A percentile compares a stretch with the other conserved stretches of the same genome.
Conservation (phyloP, 2,888 invertebrate genomes). For the Leptinotarsa haldemani region DNA sequence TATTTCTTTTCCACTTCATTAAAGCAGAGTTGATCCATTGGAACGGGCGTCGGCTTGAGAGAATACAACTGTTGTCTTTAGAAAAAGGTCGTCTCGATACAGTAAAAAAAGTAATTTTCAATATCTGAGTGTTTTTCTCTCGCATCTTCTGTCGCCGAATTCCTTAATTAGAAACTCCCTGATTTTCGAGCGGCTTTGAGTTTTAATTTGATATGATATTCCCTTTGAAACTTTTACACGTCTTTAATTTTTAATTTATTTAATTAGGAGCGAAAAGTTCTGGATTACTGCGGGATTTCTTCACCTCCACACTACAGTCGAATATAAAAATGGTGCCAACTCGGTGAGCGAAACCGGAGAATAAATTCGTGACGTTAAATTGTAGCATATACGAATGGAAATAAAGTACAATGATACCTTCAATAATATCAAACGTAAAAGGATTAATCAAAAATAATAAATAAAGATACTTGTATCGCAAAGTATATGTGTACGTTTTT, state of each 20-base stretch:
- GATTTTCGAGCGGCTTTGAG: constrained; percentile 50
- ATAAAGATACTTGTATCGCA: no score
- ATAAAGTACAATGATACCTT: no score
- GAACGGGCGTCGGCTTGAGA: not conserved
- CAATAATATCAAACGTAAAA: no score
- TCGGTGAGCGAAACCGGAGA: no score
- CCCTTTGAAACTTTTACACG: constrained; percentile 49
- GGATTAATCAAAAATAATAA: no score
- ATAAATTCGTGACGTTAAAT: no score
- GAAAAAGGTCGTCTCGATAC: not conserved
- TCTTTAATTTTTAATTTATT: constrained; percentile 52
- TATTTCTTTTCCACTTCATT: constrained; percentile 1
- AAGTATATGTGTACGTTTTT: no score
- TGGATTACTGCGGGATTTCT: not conserved
- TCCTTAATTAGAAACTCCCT: constrained; percentile 53
- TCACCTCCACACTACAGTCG: not conserved
- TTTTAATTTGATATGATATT: constrained; percentile 53
- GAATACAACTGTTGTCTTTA: constrained; percentile 10
- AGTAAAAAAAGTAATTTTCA: constrained; percentile 11
- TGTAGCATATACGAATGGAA: no score
- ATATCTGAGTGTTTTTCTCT: constrained; percentile 36
- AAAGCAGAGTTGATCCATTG: not conserved
- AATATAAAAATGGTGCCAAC: not conserved
- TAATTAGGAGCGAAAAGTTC: constrained; percentile 38
- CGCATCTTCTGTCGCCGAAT: constrained; percentile 38